Evolutionary conservation across 1,140 invertebrate species (phyloP).

Genomic region (Cardiocondyla obscurior): DNA sequence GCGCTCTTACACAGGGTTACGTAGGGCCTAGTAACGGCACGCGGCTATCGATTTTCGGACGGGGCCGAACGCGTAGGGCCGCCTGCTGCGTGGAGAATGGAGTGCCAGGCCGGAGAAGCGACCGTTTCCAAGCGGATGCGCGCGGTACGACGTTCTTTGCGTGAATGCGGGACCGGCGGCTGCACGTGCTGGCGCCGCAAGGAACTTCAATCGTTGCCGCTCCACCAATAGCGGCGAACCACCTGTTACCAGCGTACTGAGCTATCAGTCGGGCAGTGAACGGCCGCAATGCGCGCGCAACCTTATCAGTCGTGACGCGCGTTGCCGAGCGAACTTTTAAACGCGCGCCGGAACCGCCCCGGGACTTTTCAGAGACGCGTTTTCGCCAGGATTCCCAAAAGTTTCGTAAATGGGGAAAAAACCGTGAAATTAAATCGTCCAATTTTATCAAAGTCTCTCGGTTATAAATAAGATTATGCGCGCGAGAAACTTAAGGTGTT

Average conservation of each 20-base stretch:
- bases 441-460: too few relatives aligned
- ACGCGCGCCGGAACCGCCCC: background rate
- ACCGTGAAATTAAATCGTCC: too few relatives aligned
- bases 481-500: background rate
- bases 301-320: slow-evolving; percentile 9
- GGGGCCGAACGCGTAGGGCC: background rate
- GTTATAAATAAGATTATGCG: background rate
- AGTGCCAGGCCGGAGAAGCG: background rate
- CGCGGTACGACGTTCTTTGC: slow-evolving; percentile 53
- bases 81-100: slow-evolving; percentile 22
- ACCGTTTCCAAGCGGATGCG: slow-evolving; percentile 5
- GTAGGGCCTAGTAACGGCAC: background rate
- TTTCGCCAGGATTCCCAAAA: too few relatives aligned
- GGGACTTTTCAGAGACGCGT: background rate
- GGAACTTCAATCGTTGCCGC: slow-evolving; percentile 39
- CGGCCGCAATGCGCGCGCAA: slow-evolving; percentile 53
- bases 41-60: background rate
- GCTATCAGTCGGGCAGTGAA: background rate
- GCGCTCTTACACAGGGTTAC: background rate
- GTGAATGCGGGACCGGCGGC: slow-evolving; percentile 39
- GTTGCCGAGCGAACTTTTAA: slow-evolving; percentile 3
- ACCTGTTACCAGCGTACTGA: slow-evolving; percentile 75
- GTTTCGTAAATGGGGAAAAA: too few relatives aligned
- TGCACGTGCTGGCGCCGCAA: slow-evolving; percentile 64
- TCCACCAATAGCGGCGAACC: slow-evolving; percentile 77